Evolutionary conservation across 1,140 invertebrate genomes (phyloP).

Genomic region (Drosophila punjabiensis): DNA sequence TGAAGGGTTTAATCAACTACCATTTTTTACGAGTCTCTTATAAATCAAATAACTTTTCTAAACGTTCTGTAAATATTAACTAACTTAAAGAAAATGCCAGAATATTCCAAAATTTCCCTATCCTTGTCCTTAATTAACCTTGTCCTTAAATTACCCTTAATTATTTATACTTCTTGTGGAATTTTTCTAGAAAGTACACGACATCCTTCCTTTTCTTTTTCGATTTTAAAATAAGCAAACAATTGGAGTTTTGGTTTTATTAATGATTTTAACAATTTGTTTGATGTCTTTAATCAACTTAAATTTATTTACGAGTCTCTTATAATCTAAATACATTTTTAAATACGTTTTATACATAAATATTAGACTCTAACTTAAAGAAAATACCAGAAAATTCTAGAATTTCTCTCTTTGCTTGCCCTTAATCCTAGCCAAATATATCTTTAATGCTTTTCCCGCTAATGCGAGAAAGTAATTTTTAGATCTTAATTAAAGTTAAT

Average conservation of each 20-base stretch:
- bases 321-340: neutral
- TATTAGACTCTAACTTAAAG: neutral
- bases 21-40: neutral
- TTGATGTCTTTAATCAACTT: neutral
- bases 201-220: neutral
- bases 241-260: neutral
- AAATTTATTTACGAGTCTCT: neutral
- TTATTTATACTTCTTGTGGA: too few relatives aligned
- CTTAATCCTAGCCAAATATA: neutral
- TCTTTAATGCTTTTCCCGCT: neutral
- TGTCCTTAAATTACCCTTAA: too few relatives aligned
- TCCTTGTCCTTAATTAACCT: too few relatives aligned
- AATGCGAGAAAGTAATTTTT: neutral
- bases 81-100: neutral
- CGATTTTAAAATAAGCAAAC: neutral
- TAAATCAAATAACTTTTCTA: neutral
- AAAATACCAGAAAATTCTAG: neutral
- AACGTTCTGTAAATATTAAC: neutral
- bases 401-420: neutral
- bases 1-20: neutral
- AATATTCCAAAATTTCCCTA: neutral
- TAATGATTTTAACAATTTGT: neutral
- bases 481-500: constrained; percentile 7
- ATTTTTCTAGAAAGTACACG: neutral
- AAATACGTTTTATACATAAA: too few relatives aligned